Conservation (phyloP, 1,140 invertebrate species). For the Drosophila sp. region DNA sequence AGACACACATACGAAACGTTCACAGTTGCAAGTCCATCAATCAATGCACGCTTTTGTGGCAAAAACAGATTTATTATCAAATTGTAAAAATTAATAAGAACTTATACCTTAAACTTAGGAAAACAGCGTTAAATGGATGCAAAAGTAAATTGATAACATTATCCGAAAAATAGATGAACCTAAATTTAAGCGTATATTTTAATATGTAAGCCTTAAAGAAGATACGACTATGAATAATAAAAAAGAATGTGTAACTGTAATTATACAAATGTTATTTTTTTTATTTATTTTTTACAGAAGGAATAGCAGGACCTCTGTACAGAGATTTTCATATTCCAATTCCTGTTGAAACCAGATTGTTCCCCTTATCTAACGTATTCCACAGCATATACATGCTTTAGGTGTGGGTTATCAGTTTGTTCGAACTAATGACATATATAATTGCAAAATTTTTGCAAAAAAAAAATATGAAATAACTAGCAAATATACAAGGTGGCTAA, state of each 20-base stretch:
- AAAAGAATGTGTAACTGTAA: constrained; percentile 65
- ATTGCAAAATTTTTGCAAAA: constrained; percentile 13
- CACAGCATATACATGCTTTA: background rate
- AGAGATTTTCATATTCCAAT: background rate
- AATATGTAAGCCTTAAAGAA: constrained; percentile 83
- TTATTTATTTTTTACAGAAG: no score
- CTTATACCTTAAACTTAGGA: constrained; percentile 57
- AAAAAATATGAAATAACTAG: no score
- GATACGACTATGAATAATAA: constrained; percentile 79
- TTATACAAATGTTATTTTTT: background rate
- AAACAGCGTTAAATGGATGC: constrained; percentile 47
- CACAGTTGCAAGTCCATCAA: constrained; percentile 45
- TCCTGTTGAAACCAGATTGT: background rate
- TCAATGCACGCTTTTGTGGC: constrained; percentile 52
- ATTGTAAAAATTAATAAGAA: constrained; percentile 60
- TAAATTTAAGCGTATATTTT: constrained; percentile 80
- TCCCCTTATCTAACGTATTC: constrained; percentile 4
- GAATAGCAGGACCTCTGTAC: no score
- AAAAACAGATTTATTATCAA: constrained; percentile 41
- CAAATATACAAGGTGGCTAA: constrained; percentile 14
- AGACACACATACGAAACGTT: constrained; percentile 16
- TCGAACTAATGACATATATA: constrained; percentile 17
- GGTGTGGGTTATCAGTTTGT: constrained; percentile 16
- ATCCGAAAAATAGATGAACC: constrained; percentile 75
- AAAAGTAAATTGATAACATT: constrained; percentile 58